Percentiles rank a stretch among this genome's conserved stretches.
Evolutionary conservation across 2,113 vertebrate species (phyloP).

Genomic region (Hipposideros armiger): DNA sequence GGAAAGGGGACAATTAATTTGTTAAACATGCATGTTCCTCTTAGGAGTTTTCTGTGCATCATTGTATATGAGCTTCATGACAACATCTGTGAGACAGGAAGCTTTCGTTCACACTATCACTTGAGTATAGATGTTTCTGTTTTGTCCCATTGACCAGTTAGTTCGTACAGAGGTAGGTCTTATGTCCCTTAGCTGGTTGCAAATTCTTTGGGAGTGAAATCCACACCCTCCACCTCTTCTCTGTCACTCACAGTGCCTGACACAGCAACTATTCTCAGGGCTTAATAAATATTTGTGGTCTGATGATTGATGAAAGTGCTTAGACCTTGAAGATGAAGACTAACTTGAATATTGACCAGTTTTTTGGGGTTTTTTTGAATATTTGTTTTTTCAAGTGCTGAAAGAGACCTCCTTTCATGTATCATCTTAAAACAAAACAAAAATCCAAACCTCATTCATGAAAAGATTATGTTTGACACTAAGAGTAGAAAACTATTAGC

Average conservation of each 20-base stretch:
- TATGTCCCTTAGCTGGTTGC: not conserved
- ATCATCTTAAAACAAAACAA: not conserved
- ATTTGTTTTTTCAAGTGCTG: conserved; percentile 10
- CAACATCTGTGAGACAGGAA: not conserved
- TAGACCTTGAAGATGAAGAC: conserved; percentile 54
- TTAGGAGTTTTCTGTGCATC: not conserved
- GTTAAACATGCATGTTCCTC: not conserved
- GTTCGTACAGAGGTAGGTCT: not conserved
- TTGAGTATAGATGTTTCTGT: not conserved
- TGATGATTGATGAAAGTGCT: not conserved
- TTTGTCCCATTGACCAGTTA: not conserved
- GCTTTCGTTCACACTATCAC: not conserved
- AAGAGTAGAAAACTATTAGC: conserved; percentile 47
- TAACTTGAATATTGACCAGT: not conserved
- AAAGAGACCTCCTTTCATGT: not conserved
- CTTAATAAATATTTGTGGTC: conserved; percentile 48
- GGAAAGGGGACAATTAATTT: not conserved
- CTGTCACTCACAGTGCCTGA: not conserved
- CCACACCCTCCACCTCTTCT: not conserved
- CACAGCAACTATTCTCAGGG: not conserved
- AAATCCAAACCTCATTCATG: not conserved
- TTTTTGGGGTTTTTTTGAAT: not conserved
- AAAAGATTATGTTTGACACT: not conserved
- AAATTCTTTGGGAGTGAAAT: conserved; percentile 1
- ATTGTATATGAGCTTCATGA: not conserved